phyloP scores from a whole-genome alignment of 2,888 invertebrate species.

The Aleiodes alternator region DNA sequence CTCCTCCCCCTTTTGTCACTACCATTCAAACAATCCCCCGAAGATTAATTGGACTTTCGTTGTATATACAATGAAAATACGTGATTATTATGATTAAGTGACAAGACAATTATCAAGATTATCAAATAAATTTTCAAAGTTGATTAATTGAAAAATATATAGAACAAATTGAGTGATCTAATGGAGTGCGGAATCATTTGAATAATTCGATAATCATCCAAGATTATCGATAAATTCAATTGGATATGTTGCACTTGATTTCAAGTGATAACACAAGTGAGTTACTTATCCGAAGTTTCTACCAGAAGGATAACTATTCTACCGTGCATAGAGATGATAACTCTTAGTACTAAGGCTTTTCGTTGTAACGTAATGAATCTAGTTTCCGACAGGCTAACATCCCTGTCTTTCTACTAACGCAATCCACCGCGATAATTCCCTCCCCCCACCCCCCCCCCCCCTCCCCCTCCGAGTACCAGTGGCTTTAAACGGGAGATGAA shows the following conservation, averaged over 20 bases:
- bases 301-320: conserved; percentile 70
- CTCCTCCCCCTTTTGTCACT: conserved; percentile 27
- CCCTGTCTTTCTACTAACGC: conserved; percentile 45
- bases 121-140: background rate
- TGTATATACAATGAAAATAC: conserved; percentile 24
- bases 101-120: conserved; percentile 29
- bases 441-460: conserved; percentile 37
- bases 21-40: conserved; percentile 45
- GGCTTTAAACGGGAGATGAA: conserved; percentile 59
- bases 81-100: conserved; percentile 31
- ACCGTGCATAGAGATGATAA: conserved; percentile 56
- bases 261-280: conserved; percentile 6
- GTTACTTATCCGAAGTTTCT: conserved; percentile 68
- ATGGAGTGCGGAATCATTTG: background rate
- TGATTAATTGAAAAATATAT: background rate
- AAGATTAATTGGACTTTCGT: conserved; percentile 44
- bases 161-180: background rate
- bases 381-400: conserved; percentile 49
- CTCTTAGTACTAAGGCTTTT: conserved; percentile 36
- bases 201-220: background rate
- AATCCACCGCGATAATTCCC: conserved; percentile 36
- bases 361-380: conserved; percentile 65
- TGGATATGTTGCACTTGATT: background rate
- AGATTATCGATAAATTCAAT: background rate
- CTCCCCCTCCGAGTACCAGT: conserved; percentile 46